Conservation (phyloP, 2,888 invertebrate genomes). For the Drosophila pseudotalamancana region DNA sequence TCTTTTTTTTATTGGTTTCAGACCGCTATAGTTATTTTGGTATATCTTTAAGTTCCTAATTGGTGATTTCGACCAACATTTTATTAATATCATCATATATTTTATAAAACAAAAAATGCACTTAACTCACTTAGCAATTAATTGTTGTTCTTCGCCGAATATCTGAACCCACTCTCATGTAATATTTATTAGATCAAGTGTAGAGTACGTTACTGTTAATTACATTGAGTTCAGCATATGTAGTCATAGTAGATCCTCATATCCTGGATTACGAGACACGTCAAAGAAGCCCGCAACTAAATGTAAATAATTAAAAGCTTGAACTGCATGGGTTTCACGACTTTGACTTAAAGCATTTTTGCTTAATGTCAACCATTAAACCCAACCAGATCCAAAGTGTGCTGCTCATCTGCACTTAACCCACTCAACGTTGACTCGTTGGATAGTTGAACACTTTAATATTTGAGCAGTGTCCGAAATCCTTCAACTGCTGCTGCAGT, state of each 20-base stretch:
- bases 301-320: slow-evolving; percentile 28
- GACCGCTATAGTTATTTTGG: no score
- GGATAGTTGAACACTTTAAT: slow-evolving; percentile 38
- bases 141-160: neutral
- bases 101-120: neutral
- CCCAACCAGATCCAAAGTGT: slow-evolving; percentile 23
- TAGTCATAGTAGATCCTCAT: slow-evolving; percentile 7
- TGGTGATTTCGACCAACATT: no score
- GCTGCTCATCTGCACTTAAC: slow-evolving; percentile 60
- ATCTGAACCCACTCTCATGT: neutral
- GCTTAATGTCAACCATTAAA: slow-evolving; percentile 60
- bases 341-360: slow-evolving; percentile 42
- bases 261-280: slow-evolving; percentile 13
- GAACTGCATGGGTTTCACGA: slow-evolving; percentile 34
- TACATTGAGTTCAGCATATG: slow-evolving; percentile 12
- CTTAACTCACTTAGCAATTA: no score
- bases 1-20: no score
- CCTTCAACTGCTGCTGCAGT: slow-evolving; percentile 42
- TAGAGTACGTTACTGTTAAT: slow-evolving; percentile 15
- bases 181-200: neutral
- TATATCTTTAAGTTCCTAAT: no score
- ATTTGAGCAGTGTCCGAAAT: slow-evolving; percentile 41
- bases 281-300: slow-evolving; percentile 8
- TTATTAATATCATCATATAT: no score
- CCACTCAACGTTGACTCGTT: slow-evolving; percentile 41